phyloP scores from a whole-genome alignment of 2,888 invertebrate genomes.

The Stenurella melanura region DNA sequence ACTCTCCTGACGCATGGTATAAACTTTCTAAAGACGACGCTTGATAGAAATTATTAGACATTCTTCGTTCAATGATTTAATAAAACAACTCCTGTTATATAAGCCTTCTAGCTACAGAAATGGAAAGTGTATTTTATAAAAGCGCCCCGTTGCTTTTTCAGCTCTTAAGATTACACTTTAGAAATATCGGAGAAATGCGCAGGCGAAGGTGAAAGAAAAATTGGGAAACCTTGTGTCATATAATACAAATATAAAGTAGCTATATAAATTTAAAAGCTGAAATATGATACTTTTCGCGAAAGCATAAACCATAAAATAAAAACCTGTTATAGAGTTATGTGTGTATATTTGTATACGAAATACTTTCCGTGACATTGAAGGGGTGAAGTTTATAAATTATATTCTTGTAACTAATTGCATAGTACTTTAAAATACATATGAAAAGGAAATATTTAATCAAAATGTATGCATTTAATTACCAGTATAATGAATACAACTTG shows the following conservation, averaged over 20 bases:
- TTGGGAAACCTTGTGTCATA: conserved; percentile 23
- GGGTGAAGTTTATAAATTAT: neutral
- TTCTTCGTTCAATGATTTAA: conserved; percentile 7
- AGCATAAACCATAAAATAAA: conserved; percentile 24
- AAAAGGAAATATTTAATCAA: no score
- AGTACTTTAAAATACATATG: no score
- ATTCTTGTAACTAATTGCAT: no score
- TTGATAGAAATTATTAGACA: neutral
- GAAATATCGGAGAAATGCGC: conserved; percentile 6
- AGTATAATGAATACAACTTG: no score
- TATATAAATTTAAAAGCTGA: conserved; percentile 30
- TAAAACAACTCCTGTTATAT: conserved; percentile 14
- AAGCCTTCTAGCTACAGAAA: conserved; percentile 14
- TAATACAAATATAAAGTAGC: conserved; percentile 31
- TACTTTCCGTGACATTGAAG: conserved; percentile 6
- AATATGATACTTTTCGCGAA: conserved; percentile 24
- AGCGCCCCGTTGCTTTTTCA: neutral
- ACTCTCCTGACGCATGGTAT: no score
- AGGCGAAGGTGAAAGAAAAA: conserved; percentile 14
- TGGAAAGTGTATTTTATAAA: conserved; percentile 14
- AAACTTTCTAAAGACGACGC: no score
- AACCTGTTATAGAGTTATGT: conserved; percentile 28
- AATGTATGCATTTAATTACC: neutral
- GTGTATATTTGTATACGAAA: neutral
- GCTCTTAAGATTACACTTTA: conserved; percentile 4